Conservation (phyloP, 2,797 vertebrate species). For the Lindbergichthys nudifrons region DNA sequence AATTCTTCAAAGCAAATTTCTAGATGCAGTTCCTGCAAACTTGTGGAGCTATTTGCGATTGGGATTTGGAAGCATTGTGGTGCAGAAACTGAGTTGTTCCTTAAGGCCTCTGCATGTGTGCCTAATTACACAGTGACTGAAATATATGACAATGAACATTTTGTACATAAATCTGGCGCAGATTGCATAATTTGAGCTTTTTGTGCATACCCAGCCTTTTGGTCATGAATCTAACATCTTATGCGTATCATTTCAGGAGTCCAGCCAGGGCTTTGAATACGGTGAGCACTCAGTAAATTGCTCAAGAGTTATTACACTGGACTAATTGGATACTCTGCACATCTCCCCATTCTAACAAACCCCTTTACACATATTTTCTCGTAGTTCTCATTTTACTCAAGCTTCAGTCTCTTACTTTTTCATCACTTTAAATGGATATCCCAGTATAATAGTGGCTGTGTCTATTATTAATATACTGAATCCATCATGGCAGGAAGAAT, state of each 20-base stretch:
- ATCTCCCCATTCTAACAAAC: constrained; percentile 51
- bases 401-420: constrained; percentile 70
- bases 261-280: constrained; percentile 33
- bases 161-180: constrained; percentile 21
- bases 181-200: constrained; percentile 16
- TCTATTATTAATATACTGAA: constrained; percentile 71
- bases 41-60: not conserved
- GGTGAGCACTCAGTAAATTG: constrained; percentile 60
- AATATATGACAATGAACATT: constrained; percentile 13
- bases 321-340: constrained; percentile 65
- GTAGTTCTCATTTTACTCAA: constrained; percentile 62
- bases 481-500: constrained; percentile 63
- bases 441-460: constrained; percentile 70
- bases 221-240: constrained; percentile 36
- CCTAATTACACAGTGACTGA: constrained; percentile 20
- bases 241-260: constrained; percentile 33
- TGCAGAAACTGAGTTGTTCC: not conserved
- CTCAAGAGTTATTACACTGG: constrained; percentile 55
- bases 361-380: constrained; percentile 59
- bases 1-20: not conserved
- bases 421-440: constrained; percentile 76
- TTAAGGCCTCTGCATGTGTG: not conserved
- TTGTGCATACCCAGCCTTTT: constrained; percentile 23
- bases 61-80: not conserved
- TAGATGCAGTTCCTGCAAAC: not conserved